phyloP scores from a whole-genome alignment of 2,113 vertebrate species.

The Psephotus haematonotus region DNA sequence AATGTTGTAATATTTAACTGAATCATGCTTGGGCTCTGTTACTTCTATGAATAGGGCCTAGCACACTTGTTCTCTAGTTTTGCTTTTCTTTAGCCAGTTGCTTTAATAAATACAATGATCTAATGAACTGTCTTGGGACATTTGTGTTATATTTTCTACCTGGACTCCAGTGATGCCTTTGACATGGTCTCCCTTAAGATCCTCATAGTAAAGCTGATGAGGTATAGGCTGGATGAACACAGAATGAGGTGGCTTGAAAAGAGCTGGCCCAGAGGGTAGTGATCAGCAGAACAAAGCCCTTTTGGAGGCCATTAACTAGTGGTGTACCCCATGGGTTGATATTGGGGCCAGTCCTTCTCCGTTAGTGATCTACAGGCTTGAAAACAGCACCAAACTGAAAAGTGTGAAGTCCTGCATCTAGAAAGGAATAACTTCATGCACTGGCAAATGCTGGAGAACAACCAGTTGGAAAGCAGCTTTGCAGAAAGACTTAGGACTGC shows the following conservation, averaged over 20 bases:
- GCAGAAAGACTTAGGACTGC: not conserved
- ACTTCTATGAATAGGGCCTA: not conserved
- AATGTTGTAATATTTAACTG: not conserved
- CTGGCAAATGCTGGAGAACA: not conserved
- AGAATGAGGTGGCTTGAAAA: not conserved
- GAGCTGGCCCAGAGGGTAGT: too few relatives aligned
- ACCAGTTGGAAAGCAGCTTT: not conserved
- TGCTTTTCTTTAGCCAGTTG: not conserved
- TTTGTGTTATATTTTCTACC: not conserved
- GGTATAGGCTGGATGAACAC: not conserved
- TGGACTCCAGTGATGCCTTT: not conserved
- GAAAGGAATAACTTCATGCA: not conserved
- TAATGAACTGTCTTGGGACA: not conserved
- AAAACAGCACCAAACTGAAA: not conserved
- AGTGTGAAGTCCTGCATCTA: not conserved
- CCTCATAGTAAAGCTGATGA: not conserved
- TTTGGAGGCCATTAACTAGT: not conserved
- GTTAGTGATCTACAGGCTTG: not conserved
- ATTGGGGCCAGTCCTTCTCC: not conserved
- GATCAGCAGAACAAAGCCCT: not conserved
- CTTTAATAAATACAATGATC: not conserved
- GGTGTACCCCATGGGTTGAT: not conserved
- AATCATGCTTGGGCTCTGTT: not conserved
- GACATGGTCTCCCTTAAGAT: not conserved
- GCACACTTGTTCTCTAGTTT: not conserved